These are phyloP conservation scores for Drosophila kurseongensis DNA, from an alignment of 1,140 invertebrate species.

Conservation along the genomic window DNA sequence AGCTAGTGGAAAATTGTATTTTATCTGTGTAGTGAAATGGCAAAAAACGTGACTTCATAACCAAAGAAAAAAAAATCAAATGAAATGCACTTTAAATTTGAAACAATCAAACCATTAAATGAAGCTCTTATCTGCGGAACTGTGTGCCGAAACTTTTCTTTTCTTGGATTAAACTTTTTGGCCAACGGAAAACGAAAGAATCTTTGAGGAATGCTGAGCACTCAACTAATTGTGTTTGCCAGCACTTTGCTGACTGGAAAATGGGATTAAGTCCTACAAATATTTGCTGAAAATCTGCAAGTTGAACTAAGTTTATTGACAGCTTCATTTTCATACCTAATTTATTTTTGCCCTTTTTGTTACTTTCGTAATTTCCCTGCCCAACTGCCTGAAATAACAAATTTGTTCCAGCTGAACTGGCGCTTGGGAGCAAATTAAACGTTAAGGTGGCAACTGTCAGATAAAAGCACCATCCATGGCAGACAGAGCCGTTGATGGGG, in stretches of 20 bases:
- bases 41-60: slow-evolving; percentile 15
- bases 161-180: slow-evolving; percentile 15
- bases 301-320: slow-evolving; percentile 25
- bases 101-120: slow-evolving; percentile 47
- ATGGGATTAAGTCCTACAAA: slow-evolving; percentile 41
- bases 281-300: slow-evolving; percentile 40
- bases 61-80: slow-evolving; percentile 13
- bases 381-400: slow-evolving; percentile 9
- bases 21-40: slow-evolving; percentile 23
- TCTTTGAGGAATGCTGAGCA: slow-evolving; percentile 32
- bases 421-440: slow-evolving; percentile 27
- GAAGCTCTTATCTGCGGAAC: slow-evolving; percentile 26
- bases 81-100: slow-evolving; percentile 33
- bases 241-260: slow-evolving; percentile 39
- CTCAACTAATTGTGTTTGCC: slow-evolving; percentile 62
- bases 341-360: slow-evolving; percentile 22
- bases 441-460: slow-evolving; percentile 30
- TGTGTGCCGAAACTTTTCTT: slow-evolving; percentile 24
- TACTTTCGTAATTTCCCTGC: slow-evolving; percentile 4
- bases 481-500: neutral
- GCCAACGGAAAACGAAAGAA: neutral
- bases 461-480: slow-evolving; percentile 4
- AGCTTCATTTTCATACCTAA: slow-evolving; percentile 33
- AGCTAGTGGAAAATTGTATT: slow-evolving; percentile 41
- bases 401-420: slow-evolving; percentile 35